Base-by-base conservation (phyloP, 2,888 invertebrate genomes). In the Eristalinus sepulchralis region DNA sequence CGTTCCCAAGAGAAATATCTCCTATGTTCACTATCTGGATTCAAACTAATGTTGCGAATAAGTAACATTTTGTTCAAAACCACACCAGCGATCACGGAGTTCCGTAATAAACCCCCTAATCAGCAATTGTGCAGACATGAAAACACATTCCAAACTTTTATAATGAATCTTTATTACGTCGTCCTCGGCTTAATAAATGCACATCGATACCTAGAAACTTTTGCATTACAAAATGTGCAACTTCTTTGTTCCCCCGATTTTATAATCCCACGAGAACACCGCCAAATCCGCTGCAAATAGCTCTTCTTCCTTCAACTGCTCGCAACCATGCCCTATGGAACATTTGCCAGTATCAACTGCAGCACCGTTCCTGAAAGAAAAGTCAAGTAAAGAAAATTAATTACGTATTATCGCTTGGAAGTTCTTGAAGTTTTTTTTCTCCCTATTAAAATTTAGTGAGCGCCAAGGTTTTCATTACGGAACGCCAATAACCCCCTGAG, bases 361-460 rank as follows among this genome's bases (percentile, higher is more conserved):
- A 34, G 17, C 20, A 20, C n/a, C 24, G 33, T 11, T 53, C 53
- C 78, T 67, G 72, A 33, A 75, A 70, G 66, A 57, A 71, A 71
- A 75, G 53, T 36, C 67, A 81, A 68, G 64, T 53, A 57, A 81
- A 81, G 63, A 68, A 77, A 81, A 77, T 85, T 81, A 82, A 85
- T 85, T 85, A 67, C 81, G 73, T 73, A 82, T 85, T 85, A 85
- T 81, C 68, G 77, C 77, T 71, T 39, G 76, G 63, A 71, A 84
- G 68, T 77, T 76, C 27, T 64, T 11, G 31, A 55, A 63, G 20
- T 47, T 36, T 47, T 76, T 66, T 71, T 47, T 34, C 34, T 34
- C 60, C 39, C 31, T 63, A 72, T 81, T 77, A 68, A 81, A 81
- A 68, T 80, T 80, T 62, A 67, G 53, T 72, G 60, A 67, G 31